These are phyloP conservation scores for Sminthopsis crassicaudata DNA, from an alignment of 2,113 vertebrate species.

Conservation along the genomic window DNA sequence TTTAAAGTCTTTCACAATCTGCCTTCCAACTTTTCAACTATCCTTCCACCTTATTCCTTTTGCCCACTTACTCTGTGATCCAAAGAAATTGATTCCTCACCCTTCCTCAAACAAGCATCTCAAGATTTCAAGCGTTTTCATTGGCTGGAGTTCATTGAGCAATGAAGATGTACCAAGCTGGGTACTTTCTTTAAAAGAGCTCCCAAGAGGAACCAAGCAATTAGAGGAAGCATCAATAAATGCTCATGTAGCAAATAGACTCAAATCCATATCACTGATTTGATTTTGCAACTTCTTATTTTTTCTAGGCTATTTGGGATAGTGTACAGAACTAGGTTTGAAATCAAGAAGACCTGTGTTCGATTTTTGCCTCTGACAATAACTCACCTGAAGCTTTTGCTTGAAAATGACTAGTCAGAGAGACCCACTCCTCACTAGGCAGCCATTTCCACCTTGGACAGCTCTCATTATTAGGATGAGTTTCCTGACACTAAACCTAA, in stretches of 20 bases:
- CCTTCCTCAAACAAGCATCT: neutral
- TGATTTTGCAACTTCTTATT: neutral
- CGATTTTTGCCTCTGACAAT: neutral
- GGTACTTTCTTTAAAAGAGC: neutral
- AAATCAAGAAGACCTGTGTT: neutral
- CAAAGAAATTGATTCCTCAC: neutral
- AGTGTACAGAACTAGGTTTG: neutral
- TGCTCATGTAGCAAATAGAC: neutral
- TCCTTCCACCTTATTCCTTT: neutral
- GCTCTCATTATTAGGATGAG: neutral
- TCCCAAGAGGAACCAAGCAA: neutral
- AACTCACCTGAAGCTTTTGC: neutral
- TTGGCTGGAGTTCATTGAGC: neutral
- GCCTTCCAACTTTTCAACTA: neutral
- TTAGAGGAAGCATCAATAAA: neutral
- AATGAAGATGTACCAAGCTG: neutral
- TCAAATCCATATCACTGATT: neutral
- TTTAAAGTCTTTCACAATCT: neutral
- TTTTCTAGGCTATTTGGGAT: neutral
- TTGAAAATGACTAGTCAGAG: neutral
- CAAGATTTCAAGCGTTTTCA: neutral
- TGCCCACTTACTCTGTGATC: neutral
- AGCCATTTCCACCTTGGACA: neutral
- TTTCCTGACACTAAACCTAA: neutral
- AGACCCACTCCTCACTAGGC: neutral